These are phyloP conservation scores for Trissolcus japonicus DNA, from an alignment of 2,888 invertebrate genomes.

Conservation along the genomic window DNA sequence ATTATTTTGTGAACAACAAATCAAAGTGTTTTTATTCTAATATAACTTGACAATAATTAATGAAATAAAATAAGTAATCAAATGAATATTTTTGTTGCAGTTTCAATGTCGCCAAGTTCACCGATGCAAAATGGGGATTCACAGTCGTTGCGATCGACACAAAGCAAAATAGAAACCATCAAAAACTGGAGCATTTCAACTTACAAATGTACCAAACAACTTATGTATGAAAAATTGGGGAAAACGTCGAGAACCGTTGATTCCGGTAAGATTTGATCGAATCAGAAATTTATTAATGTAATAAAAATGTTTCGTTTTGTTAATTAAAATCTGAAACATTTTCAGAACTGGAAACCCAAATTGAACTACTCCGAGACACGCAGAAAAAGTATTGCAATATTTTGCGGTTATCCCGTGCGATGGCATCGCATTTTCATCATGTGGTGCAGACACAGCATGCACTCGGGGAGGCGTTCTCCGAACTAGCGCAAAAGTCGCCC, in stretches of 20 bases:
- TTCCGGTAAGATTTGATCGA: slow-evolving; percentile 79
- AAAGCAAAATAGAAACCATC: slow-evolving; percentile 92
- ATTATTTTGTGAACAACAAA: too few relatives aligned
- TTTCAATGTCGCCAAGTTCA: slow-evolving; percentile 76
- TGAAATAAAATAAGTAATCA: neutral
- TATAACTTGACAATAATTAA: neutral
- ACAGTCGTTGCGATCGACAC: slow-evolving; percentile 81
- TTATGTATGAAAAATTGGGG: slow-evolving; percentile 96
- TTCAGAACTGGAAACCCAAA: slow-evolving; percentile 92
- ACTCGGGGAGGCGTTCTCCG: slow-evolving; percentile 94
- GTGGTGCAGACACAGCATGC: slow-evolving; percentile 92
- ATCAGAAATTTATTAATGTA: neutral
- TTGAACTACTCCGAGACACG: slow-evolving; percentile 94
- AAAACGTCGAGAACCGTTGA: slow-evolving; percentile 94
- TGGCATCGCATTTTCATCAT: slow-evolving; percentile 92
- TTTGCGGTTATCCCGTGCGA: slow-evolving; percentile 88
- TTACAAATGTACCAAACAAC: slow-evolving; percentile 97
- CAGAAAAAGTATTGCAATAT: slow-evolving; percentile 94
- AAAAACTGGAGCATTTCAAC: slow-evolving; percentile 99
- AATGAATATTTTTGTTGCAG: slow-evolving; percentile 25
- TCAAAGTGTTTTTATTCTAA: too few relatives aligned
- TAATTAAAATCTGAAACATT: neutral
- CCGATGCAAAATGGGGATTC: slow-evolving; percentile 82
- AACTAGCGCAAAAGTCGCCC: slow-evolving; percentile 96
- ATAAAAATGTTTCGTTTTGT: neutral